Conservation (phyloP, 64 coral and sea anemone genomes). For the Montipora foliosa region DNA sequence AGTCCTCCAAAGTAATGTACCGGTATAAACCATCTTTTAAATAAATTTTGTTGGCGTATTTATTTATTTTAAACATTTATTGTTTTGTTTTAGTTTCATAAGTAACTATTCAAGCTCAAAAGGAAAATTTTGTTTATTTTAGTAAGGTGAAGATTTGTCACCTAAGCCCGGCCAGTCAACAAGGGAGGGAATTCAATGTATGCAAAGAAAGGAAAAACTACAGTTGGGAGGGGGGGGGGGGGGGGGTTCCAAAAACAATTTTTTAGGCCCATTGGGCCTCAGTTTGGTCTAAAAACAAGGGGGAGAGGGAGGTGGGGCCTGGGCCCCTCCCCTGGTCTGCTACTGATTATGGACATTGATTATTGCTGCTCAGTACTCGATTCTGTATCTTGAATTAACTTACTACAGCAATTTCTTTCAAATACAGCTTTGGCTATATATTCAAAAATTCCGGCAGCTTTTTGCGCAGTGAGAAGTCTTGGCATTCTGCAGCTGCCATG, state of each 20-base stretch:
- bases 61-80: not conserved
- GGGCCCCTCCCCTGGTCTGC: too few relatives aligned
- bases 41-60: not conserved
- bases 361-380: too few relatives aligned
- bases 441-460: conserved; percentile 1
- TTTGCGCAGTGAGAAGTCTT: not conserved
- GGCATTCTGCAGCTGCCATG: conserved; percentile 29
- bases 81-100: not conserved
- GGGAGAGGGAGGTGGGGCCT: too few relatives aligned
- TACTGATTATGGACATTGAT: too few relatives aligned
- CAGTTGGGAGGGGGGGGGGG: not conserved
- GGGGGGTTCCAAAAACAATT: too few relatives aligned
- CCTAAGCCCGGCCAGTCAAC: not conserved
- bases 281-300: too few relatives aligned
- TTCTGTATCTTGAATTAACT: too few relatives aligned
- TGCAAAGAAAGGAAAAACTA: not conserved
- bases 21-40: not conserved
- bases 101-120: not conserved
- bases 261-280: too few relatives aligned
- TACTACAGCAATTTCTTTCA: too few relatives aligned
- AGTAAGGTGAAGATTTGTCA: not conserved
- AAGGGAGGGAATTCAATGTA: not conserved
- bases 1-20: too few relatives aligned
- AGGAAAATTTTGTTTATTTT: not conserved
- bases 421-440: conserved; percentile 9